Percentiles rank a stretch among this genome's conserved stretches.
Conservation (phyloP, 2,888 invertebrate species). For the Lithosia quadra region DNA sequence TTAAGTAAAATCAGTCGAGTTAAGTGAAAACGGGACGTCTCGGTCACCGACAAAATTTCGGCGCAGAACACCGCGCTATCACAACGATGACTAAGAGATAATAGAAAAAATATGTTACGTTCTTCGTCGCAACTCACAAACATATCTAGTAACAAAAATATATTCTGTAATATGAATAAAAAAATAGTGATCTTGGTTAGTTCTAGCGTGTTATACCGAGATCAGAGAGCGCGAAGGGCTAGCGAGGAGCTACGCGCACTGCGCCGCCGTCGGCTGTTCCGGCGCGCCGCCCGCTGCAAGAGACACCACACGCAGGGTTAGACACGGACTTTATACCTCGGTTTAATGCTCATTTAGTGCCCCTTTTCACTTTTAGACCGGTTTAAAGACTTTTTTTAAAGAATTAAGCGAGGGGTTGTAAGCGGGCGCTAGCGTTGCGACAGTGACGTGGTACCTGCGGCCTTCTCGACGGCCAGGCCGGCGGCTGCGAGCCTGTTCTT, state of each 20-base stretch:
- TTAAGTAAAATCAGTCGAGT: constrained; percentile 85
- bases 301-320: constrained; percentile 87
- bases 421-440: constrained; percentile 79
- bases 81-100: constrained; percentile 76
- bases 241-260: constrained; percentile 83
- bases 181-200: constrained; percentile 82
- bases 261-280: constrained; percentile 87
- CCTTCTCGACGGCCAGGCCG: constrained; percentile 80
- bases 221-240: constrained; percentile 78
- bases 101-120: constrained; percentile 66
- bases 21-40: constrained; percentile 80
- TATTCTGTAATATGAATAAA: constrained; percentile 65
- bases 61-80: constrained; percentile 71
- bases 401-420: constrained; percentile 77
- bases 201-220: constrained; percentile 84
- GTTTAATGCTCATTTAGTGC: constrained; percentile 66
- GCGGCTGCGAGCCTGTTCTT: constrained; percentile 91
- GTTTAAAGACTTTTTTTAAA: constrained; percentile 73
- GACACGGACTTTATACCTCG: constrained; percentile 80
- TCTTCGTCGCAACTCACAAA: constrained; percentile 71
- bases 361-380: constrained; percentile 59
- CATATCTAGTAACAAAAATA: constrained; percentile 72
- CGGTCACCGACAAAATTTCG: constrained; percentile 72
- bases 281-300: constrained; percentile 86
- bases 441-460: constrained; percentile 80